phyloP scores from a whole-genome alignment of 2,113 vertebrate species.

The Tragulus kanchil region DNA sequence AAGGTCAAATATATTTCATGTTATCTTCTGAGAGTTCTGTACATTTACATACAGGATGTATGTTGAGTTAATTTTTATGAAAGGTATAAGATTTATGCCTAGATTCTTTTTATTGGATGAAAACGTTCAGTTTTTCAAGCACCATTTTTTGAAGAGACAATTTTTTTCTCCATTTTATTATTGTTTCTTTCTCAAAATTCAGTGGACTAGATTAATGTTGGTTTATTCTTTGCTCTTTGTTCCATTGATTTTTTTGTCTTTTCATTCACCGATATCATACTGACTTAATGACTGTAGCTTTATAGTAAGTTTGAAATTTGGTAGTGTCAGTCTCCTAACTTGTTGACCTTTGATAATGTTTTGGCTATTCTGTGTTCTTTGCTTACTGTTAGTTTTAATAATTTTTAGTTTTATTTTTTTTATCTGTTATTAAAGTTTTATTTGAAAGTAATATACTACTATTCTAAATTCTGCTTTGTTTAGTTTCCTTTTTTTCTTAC shows the following conservation, averaged over 20 bases:
- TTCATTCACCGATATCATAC: background rate
- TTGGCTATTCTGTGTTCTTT: background rate
- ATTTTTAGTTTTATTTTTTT: background rate
- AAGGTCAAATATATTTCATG: background rate
- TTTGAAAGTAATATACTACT: conserved; percentile 3
- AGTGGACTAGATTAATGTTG: background rate
- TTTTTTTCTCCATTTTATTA: background rate
- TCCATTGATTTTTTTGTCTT: background rate
- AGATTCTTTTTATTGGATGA: background rate
- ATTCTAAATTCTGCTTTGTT: background rate
- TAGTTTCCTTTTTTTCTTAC: background rate
- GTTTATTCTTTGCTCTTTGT: background rate
- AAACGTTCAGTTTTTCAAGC: background rate
- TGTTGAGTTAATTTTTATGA: background rate
- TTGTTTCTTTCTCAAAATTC: background rate
- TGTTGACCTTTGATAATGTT: background rate
- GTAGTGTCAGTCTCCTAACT: background rate
- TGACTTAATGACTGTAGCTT: background rate
- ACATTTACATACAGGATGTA: background rate
- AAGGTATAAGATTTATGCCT: background rate
- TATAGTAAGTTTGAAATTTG: background rate
- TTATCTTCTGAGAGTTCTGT: background rate
- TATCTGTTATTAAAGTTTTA: background rate
- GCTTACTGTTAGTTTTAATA: background rate
- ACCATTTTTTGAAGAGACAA: background rate